phyloP scores from a whole-genome alignment of 2,113 vertebrate species.

The Hyperopisus bebe region DNA sequence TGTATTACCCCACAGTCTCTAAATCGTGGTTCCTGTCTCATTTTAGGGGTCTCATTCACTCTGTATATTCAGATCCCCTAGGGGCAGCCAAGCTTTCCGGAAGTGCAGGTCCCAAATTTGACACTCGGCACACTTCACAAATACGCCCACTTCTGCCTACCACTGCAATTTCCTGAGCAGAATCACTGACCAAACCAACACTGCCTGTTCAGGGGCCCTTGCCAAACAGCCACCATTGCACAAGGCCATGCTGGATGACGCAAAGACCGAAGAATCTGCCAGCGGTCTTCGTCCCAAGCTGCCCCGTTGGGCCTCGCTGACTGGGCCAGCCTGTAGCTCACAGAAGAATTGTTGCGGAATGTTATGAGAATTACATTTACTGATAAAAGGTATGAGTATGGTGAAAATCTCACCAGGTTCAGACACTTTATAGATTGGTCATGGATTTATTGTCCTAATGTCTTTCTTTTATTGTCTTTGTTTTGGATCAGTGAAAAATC shows the following conservation, averaged over 20 bases:
- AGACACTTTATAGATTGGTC: background rate
- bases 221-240: background rate
- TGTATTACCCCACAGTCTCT: background rate
- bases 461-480: background rate
- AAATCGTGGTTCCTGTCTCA: background rate
- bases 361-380: background rate
- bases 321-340: no score
- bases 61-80: background rate
- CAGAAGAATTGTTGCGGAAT: background rate
- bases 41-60: background rate
- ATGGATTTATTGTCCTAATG: background rate
- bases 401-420: background rate
- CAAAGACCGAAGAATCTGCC: background rate
- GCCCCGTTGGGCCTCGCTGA: background rate
- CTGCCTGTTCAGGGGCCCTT: background rate
- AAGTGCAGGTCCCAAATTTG: background rate
- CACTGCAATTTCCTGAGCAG: background rate
- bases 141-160: background rate
- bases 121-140: background rate
- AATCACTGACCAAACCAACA: background rate
- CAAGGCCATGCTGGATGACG: background rate
- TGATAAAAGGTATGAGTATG: background rate
- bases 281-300: constrained; percentile 4
- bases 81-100: background rate
- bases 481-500: background rate